Conservation (phyloP, 2,888 invertebrate genomes). For the Gastrophysa polygoni region DNA sequence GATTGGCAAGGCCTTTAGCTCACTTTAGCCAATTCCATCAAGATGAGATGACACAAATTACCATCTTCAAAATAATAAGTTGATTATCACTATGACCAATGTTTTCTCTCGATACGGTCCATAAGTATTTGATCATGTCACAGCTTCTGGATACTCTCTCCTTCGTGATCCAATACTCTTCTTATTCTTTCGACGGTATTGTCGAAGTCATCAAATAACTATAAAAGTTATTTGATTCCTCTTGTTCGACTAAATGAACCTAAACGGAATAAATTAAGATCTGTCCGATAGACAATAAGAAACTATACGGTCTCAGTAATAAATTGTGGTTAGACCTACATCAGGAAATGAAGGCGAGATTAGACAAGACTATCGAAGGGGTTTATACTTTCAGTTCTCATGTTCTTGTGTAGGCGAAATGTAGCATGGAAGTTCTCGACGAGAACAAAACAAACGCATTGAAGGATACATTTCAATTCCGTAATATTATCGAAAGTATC, state of each 20-base stretch:
- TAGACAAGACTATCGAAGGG: background rate
- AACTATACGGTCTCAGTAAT: slow-evolving; percentile 27
- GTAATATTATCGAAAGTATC: too few species aligned
- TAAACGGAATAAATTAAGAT: slow-evolving; percentile 35
- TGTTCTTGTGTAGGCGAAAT: background rate
- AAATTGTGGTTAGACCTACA: slow-evolving; percentile 31
- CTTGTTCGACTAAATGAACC: slow-evolving; percentile 32
- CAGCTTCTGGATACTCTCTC: background rate
- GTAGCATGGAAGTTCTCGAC: background rate
- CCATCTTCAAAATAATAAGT: too few species aligned
- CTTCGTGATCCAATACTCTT: background rate
- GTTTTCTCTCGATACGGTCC: background rate
- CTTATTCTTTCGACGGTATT: slow-evolving; percentile 22
- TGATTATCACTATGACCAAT: too few species aligned
- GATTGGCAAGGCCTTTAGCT: too few species aligned
- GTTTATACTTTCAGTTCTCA: background rate
- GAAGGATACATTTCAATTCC: too few species aligned
- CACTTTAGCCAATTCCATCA: too few species aligned
- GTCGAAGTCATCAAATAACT: slow-evolving; percentile 28
- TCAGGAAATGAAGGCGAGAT: background rate
- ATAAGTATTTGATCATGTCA: slow-evolving; percentile 5
- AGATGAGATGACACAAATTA: too few species aligned
- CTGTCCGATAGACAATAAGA: slow-evolving; percentile 33
- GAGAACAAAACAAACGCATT: too few species aligned
- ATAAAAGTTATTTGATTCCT: slow-evolving; percentile 32